Evolutionary conservation across 2,797 vertebrate genomes (phyloP).

Genomic region (Peromyscus melanophrys): DNA sequence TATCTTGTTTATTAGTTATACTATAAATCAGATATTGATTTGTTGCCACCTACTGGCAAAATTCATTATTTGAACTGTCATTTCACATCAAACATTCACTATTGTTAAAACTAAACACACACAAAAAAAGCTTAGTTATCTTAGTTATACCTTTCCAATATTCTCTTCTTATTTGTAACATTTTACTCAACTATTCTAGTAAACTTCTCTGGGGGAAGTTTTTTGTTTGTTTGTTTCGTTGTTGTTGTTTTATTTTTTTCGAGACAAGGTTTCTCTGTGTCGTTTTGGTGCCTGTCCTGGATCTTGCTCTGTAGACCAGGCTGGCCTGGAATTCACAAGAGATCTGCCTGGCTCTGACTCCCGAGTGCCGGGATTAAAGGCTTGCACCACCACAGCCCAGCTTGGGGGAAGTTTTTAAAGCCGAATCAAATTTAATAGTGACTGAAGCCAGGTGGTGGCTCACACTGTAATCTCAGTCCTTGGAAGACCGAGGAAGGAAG

Average conservation of each 20-base stretch:
- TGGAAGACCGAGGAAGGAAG: not conserved
- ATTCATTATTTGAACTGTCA: slow-evolving; percentile 58
- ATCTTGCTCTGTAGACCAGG: too few species aligned
- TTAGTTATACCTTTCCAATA: not conserved
- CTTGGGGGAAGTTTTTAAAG: not conserved
- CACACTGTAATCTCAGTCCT: not conserved
- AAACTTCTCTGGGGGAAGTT: not conserved
- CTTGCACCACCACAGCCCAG: too few species aligned
- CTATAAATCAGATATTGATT: slow-evolving; percentile 49
- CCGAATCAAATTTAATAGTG: not conserved
- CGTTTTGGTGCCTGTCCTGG: too few species aligned
- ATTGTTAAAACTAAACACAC: slow-evolving; percentile 16
- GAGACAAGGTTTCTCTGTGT: too few species aligned
- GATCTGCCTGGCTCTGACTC: too few species aligned
- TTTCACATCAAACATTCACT: slow-evolving; percentile 58
- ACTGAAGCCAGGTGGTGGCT: not conserved
- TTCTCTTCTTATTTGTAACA: slow-evolving; percentile 43
- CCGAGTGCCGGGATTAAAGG: too few species aligned
- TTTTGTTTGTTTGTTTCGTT: too few species aligned
- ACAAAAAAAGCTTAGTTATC: not conserved
- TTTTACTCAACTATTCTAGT: slow-evolving; percentile 28
- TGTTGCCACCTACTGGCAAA: slow-evolving; percentile 84
- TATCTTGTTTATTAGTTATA: not conserved
- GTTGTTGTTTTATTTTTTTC: too few species aligned
- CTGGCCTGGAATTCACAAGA: too few species aligned